These are phyloP conservation scores for Oenanthe melanoleuca DNA, from an alignment of 2,113 vertebrate genomes.

Conservation along the genomic window DNA sequence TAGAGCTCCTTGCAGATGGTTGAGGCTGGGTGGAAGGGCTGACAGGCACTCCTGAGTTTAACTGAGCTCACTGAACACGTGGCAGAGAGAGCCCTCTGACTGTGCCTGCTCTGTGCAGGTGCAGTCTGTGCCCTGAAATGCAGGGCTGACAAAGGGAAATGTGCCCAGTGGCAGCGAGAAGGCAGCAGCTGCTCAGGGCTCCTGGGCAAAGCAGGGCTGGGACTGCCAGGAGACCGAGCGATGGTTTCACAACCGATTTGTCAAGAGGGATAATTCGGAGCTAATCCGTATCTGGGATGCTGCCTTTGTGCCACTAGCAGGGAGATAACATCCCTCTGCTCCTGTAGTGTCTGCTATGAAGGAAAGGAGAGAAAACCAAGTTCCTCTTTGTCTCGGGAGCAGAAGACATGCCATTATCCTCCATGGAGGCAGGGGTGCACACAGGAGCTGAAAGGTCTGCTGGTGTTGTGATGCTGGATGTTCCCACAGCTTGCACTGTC, in stretches of 20 bases:
- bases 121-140: background rate
- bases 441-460: background rate
- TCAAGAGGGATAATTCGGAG: constrained; percentile 10
- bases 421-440: background rate
- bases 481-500: background rate
- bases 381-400: background rate
- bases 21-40: background rate
- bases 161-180: background rate
- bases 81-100: background rate
- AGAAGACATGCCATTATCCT: background rate
- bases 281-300: background rate
- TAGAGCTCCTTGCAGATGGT: background rate
- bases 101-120: background rate
- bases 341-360: background rate
- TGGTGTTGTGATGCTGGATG: background rate
- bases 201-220: background rate
- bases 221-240: background rate
- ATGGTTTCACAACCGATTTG: background rate
- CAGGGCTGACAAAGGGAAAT: background rate
- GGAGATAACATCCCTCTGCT: background rate
- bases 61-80: background rate
- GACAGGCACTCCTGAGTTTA: background rate
- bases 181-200: background rate
- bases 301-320: background rate
- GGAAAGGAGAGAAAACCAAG: background rate